Evolutionary conservation across 2,113 vertebrate species (phyloP), one percentile per base, ranked within the genome.

Genomic region (Pelobates fuscus): DNA sequence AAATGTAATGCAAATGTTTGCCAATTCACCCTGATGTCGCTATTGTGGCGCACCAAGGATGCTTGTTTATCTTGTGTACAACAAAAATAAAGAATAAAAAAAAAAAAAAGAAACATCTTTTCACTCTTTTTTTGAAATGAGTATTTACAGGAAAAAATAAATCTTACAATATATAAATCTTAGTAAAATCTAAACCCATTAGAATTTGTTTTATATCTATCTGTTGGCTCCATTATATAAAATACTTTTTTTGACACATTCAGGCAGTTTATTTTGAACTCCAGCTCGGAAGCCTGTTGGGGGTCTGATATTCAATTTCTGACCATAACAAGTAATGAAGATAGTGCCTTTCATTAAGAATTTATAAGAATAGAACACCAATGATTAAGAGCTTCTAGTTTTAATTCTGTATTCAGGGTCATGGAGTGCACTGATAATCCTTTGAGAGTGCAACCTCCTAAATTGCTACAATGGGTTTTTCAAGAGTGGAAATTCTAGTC

Each of bases 291-390:
- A 70, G 57, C 55, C 68, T 5, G 11, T 44, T 43, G 55, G 43
- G 67, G 8, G 44, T 1, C 15, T 15, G 54, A 62, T 61, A 60
- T 71, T 61, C 25, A 52, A 41, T 61, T 71, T 71, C 57, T 23
- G 58, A 23, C 58, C 69, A 71, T 27, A 25, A 23, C 18, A 20
- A 12, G 18, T 49, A 61, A 61, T 71, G 41, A 71, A 71, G 69
- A 71, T 59, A 71, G 49, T 71, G 54, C 46, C 57, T 71, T 49
- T 71, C 69, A 71, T 71, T 71, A 71, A 71, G 23, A 30, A 71
- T 71, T 71, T 60, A 71, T 62, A 49, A 29, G 69, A 10, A 5
- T 61, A 58, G 57, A 61, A 71, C 61, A 62, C 69, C 61, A 71
- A 71, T 71, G 69, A 37, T 32, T 46, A 30, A 25, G 60, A 61